A percentile compares a stretch with the other conserved stretches of the same genome.
These are phyloP conservation scores for Epirrhoe tristata DNA, from an alignment of 2,888 invertebrate genomes.

Conservation along the genomic window DNA sequence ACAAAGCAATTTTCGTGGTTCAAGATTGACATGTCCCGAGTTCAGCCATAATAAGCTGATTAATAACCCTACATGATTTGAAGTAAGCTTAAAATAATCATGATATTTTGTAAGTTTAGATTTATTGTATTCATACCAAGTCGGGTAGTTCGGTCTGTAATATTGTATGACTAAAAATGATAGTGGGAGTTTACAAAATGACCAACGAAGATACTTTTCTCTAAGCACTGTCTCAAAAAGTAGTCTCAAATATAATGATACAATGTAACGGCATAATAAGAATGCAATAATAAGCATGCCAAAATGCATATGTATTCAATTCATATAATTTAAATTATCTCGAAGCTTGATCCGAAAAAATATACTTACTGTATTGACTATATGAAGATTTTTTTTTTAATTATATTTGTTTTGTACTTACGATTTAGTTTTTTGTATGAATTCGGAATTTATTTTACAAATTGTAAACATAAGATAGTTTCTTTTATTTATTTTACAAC, in stretches of 20 bases:
- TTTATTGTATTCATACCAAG: no score
- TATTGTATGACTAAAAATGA: neutral
- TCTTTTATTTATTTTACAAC: slow-evolving; percentile 16
- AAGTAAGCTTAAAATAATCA: no score
- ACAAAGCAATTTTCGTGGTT: no score
- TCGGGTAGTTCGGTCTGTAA: neutral
- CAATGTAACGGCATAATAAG: neutral
- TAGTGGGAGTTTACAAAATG: neutral
- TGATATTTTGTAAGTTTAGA: no score
- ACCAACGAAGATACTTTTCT: neutral
- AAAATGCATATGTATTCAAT: slow-evolving; percentile 6
- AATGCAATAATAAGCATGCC: neutral
- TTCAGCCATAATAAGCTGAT: no score
- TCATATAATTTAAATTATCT: neutral
- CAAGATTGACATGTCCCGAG: no score
- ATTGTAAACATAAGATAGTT: no score
- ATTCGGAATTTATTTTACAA: slow-evolving; percentile 11
- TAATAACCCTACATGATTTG: no score
- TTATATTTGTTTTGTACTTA: slow-evolving; percentile 38
- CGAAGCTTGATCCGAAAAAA: slow-evolving; percentile 3
- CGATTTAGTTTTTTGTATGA: slow-evolving; percentile 22
- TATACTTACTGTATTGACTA: slow-evolving; percentile 5
- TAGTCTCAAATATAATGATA: neutral
- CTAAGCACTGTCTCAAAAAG: slow-evolving; percentile 1
- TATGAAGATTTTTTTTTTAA: slow-evolving; percentile 7